Evolutionary conservation across 2,888 invertebrate genomes (phyloP), one percentile per base, ranked within the genome.

Genomic region (Abscondita cerata): DNA sequence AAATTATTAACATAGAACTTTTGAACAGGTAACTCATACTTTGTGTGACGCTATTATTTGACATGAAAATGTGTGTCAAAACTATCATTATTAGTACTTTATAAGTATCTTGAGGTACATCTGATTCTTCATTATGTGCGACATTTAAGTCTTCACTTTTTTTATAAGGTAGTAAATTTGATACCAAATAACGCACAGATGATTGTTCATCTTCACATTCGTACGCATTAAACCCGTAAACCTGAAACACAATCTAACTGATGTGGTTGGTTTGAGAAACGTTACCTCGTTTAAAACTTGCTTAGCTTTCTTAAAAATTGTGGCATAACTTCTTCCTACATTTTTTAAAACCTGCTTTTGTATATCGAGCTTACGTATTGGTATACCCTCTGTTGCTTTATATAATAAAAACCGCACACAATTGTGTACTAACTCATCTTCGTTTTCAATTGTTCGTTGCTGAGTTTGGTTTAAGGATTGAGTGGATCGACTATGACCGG

Each of bases 41-140:
- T 62, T 65, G 62, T 20, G 13, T 55, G 11, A 47, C 47, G 46
- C 8, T 33, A 36, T 52, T 44, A 20, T 55, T 46, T 0, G 58
- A 59, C 62, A 65, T 62, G 41, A 65, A 65, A 48, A 65, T 46
- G 11, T 65, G 65, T 9, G 62, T 18, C 15, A 65, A 62, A 59
- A 62, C 41, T 20, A 65, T 13, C 52, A 65, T 52, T 0, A 55
- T 59, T 52, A 65, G 36, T 19, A 65, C 53, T 62, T 65, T 58
- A 46, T 65, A 20, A 6, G 31, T 48, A 52, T 64, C 64, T 12
- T 40, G 38, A 12, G 34, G 46, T 8, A 15, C 9, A 15, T 34
- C 25, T 11, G 8, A 18, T n/a, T 44, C 38, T 11, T 48, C 20
- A 18, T 34, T 47, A 34, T 18, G 9, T 1, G 6, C 33, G 3